phyloP scores from a whole-genome alignment of 2,797 vertebrate species.

The Garrulus glandarius region DNA sequence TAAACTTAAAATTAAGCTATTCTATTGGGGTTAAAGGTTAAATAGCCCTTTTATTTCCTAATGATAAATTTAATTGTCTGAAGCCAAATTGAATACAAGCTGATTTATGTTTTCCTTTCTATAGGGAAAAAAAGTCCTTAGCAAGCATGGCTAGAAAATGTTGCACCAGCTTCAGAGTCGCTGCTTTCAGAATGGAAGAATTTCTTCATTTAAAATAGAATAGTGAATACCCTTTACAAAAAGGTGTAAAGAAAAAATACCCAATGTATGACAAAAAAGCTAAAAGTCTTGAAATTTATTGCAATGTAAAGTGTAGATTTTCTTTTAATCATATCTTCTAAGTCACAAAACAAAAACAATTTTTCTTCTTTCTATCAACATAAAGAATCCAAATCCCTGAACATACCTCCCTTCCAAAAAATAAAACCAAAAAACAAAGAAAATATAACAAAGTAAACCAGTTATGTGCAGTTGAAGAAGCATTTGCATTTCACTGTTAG shows the following conservation, averaged over 20 bases:
- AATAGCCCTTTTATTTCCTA: constrained; percentile 64
- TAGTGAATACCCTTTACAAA: background rate
- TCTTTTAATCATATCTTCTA: background rate
- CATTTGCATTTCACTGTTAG: background rate
- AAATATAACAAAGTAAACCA: background rate
- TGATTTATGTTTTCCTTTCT: background rate
- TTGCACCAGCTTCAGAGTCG: background rate
- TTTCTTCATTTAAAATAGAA: background rate
- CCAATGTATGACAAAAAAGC: background rate
- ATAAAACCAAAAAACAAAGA: background rate
- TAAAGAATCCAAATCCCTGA: background rate
- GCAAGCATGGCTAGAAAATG: background rate
- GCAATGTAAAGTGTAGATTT: background rate
- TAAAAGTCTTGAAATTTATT: background rate
- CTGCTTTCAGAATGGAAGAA: background rate
- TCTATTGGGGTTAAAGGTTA: constrained; percentile 54
- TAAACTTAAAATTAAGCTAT: constrained; percentile 58
- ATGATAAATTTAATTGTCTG: constrained; percentile 60
- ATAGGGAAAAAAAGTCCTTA: background rate
- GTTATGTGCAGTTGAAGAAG: background rate
- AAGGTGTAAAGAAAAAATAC: background rate
- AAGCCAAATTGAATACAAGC: background rate
- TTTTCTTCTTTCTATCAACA: background rate
- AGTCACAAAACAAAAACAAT: background rate
- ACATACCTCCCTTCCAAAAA: background rate